Conservation (phyloP, 2,888 invertebrate genomes). For the Digitonthophagus gazella region DNA sequence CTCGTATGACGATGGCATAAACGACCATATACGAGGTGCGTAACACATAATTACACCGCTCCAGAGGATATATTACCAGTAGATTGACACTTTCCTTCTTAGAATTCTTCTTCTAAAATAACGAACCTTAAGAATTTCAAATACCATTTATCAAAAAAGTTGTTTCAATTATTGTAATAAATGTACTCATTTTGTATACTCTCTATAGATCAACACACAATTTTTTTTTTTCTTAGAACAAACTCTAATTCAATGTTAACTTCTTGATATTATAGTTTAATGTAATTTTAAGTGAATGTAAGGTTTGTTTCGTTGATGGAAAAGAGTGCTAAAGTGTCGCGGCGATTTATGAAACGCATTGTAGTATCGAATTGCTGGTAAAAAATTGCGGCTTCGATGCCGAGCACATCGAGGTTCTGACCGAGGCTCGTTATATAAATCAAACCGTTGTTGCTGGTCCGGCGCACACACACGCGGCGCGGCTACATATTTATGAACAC, state of each 20-base stretch:
- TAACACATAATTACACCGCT: conserved; percentile 18
- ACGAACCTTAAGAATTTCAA: too few relatives aligned
- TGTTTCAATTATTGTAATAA: too few relatives aligned
- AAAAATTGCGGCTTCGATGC: conserved; percentile 32
- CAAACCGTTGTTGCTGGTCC: conserved; percentile 35
- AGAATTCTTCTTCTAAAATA: too few relatives aligned
- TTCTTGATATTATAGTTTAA: too few relatives aligned
- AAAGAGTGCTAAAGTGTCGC: conserved; percentile 21
- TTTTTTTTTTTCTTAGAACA: too few relatives aligned
- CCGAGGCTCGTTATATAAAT: conserved; percentile 43
- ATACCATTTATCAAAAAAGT: too few relatives aligned
- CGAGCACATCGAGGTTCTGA: background rate
- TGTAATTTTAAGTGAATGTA: too few relatives aligned
- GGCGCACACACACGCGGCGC: background rate
- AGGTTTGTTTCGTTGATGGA: too few relatives aligned
- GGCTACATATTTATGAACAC: conserved; percentile 46
- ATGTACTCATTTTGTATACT: too few relatives aligned
- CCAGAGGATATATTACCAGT: background rate
- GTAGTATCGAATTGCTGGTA: conserved; percentile 18
- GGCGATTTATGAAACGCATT: conserved; percentile 27
- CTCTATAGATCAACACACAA: too few relatives aligned
- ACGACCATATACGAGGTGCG: conserved; percentile 10
- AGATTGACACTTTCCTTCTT: background rate
- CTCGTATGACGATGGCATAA: conserved; percentile 17
- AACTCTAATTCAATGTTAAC: too few relatives aligned